A percentile compares a stretch with the other conserved stretches of the same genome.
Evolutionary conservation across 2,888 invertebrate genomes (phyloP).

Genomic region (Cryptocephalus primarius): DNA sequence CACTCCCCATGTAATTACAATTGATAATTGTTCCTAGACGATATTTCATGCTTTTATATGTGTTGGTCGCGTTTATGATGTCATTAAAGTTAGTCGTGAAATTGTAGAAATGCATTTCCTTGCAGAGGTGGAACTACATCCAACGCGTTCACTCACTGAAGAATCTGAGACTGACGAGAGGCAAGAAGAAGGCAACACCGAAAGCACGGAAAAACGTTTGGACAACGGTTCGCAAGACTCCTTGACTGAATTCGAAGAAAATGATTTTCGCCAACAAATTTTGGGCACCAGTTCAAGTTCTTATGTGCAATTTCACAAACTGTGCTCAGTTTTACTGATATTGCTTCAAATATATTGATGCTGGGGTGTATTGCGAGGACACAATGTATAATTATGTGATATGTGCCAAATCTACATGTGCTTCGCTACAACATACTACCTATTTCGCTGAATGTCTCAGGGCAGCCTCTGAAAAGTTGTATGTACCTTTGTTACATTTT

Average conservation of each 20-base stretch:
- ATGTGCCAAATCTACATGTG: conserved; percentile 37
- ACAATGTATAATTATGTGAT: conserved; percentile 29
- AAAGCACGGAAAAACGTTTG: conserved; percentile 27
- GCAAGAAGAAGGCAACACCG: conserved; percentile 17
- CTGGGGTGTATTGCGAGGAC: conserved; percentile 21
- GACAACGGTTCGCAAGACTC: conserved; percentile 53
- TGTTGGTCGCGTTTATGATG: too few species aligned
- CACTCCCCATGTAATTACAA: too few species aligned
- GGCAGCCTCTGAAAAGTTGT: conserved; percentile 3
- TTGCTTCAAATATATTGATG: conserved; percentile 29
- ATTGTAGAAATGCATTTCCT: conserved; percentile 12
- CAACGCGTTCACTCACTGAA: conserved; percentile 41
- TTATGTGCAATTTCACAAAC: conserved; percentile 1
- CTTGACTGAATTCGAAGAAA: conserved; percentile 46
- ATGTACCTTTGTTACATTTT: too few species aligned
- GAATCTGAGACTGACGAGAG: conserved; percentile 27
- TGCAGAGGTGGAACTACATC: conserved; percentile 53
- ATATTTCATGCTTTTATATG: too few species aligned
- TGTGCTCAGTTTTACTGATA: conserved; percentile 23
- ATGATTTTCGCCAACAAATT: conserved; percentile 18
- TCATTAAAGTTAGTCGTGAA: too few species aligned
- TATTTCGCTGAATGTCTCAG: conserved; percentile 27
- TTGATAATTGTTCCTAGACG: too few species aligned
- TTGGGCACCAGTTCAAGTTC: conserved; percentile 17
- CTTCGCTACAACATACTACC: conserved; percentile 27